Conservation (phyloP, 2,888 invertebrate genomes). For the Parascotia fuliginaria region DNA sequence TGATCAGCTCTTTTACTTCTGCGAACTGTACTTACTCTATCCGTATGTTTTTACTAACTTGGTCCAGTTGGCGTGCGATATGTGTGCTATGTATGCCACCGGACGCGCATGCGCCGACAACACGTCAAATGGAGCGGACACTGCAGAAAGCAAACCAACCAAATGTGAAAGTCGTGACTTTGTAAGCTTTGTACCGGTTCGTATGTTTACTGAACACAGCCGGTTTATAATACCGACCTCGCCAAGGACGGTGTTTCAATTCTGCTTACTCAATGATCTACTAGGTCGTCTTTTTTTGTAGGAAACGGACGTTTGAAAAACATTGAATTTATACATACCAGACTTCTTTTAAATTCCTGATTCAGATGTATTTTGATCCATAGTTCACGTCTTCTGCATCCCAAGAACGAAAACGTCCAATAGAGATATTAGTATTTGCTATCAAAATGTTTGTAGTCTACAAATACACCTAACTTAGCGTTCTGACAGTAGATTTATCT, state of each 20-base stretch:
- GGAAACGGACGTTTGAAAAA: constrained; percentile 60
- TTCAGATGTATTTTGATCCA: too few relatives aligned
- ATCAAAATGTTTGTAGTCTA: too few relatives aligned
- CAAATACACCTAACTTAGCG: too few relatives aligned
- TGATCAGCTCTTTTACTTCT: constrained; percentile 39
- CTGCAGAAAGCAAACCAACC: constrained; percentile 54
- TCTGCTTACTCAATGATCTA: constrained; percentile 74
- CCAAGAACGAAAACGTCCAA: too few relatives aligned
- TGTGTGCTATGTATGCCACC: constrained; percentile 82
- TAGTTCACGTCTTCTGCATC: too few relatives aligned
- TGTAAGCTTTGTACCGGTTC: constrained; percentile 4
- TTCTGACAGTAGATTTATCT: too few relatives aligned
- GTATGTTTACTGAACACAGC: constrained; percentile 32
- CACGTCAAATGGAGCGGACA: constrained; percentile 82
- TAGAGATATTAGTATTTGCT: too few relatives aligned
- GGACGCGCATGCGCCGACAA: constrained; percentile 71
- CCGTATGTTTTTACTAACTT: constrained; percentile 77
- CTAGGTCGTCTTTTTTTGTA: constrained; percentile 73
- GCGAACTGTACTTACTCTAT: constrained; percentile 51
- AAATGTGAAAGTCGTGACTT: constrained; percentile 54
- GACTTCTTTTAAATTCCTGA: too few relatives aligned
- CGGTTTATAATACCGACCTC: constrained; percentile 68
- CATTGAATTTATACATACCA: constrained; percentile 27
- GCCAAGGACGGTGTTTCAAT: constrained; percentile 78
- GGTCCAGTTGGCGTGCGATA: constrained; percentile 82